Evolutionary conservation across 2,888 invertebrate genomes (phyloP), one percentile per base, ranked within the genome.

Genomic region (Lasioglossum villosulum): DNA sequence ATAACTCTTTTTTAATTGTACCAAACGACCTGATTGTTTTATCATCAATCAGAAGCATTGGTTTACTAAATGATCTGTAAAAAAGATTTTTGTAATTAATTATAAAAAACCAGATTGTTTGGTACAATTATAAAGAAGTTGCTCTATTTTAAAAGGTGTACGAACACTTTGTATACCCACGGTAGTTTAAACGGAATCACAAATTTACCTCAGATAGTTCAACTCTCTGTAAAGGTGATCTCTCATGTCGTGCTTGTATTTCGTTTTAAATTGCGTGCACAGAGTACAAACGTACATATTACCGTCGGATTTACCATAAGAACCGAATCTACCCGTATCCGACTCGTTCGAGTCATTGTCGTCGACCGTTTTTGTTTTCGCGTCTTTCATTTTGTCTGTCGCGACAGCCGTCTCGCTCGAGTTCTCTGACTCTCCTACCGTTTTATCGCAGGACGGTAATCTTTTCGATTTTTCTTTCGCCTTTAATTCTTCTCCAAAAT

Each of bases 161-260:
- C n/a, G n/a, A n/a, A n/a, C n/a, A n/a, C n/a, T n/a, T n/a, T n/a
- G n/a, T n/a, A n/a, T n/a, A n/a, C n/a, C n/a, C n/a, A n/a, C n/a
- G n/a, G n/a, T n/a, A 12, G 0, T n/a, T 70, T 0, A 45, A 74
- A 34, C 19, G 1, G 37, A 71, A 27, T 23, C 1, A 19, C 10
- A 56, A 56, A 37, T 95, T 95, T 92, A 97, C 97, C 96, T 96
- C 89, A 96, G 96, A 91, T 97, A 97, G 75, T 96, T 96, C 42
- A 97, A 95, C 91, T 97, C 97, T 91, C 96, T 96, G 90, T 96
- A 97, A 77, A 97, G 94, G 95, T 97, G 97, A 59, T 96, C 96
- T 78, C 96, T 96, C 95, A 97, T 96, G n/a, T 96, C 96, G 8
- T 96, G 96, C 37, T 95, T 95, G 39, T 95, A 96, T 76, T 96